phyloP scores from a whole-genome alignment of 2,797 vertebrate species.

The Anguilla pacifica region DNA sequence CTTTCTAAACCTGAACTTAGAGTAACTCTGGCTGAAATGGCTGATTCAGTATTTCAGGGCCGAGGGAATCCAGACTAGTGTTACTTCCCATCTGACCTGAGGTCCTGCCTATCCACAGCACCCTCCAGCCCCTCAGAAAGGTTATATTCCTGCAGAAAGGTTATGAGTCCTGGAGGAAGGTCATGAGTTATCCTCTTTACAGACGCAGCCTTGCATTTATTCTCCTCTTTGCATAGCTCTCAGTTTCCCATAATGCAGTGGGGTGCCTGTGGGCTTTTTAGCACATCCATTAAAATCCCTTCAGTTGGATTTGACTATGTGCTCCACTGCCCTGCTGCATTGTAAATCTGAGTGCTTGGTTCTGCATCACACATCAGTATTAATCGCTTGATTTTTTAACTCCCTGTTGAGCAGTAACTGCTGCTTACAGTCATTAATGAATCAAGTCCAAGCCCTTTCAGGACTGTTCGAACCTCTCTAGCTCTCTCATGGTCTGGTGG shows the following conservation, averaged over 20 bases:
- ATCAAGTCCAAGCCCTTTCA: conserved; percentile 53
- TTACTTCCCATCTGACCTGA: background rate
- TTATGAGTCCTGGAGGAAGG: background rate
- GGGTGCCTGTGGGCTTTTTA: background rate
- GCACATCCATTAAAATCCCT: conserved; percentile 47
- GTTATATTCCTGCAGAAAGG: background rate
- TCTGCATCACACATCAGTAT: conserved; percentile 69
- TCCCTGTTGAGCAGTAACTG: conserved; percentile 48
- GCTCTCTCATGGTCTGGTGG: conserved; percentile 54
- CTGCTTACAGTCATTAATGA: conserved; percentile 59
- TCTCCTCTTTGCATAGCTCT: background rate
- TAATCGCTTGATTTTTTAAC: conserved; percentile 72
- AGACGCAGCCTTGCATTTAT: background rate
- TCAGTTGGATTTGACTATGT: conserved; percentile 55
- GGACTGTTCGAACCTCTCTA: conserved; percentile 36
- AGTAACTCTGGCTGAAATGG: background rate
- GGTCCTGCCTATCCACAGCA: background rate
- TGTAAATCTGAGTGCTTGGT: conserved; percentile 71
- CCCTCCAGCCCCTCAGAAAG: no score
- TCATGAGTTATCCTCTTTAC: background rate
- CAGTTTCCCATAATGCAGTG: background rate
- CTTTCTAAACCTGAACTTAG: background rate
- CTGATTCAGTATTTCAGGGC: background rate
- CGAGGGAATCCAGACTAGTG: background rate
- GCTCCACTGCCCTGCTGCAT: conserved; percentile 40